Evolutionary conservation across 2,797 vertebrate species (phyloP), one percentile per base, ranked within the genome.

Genomic region (Pangasius mekongensis): DNA sequence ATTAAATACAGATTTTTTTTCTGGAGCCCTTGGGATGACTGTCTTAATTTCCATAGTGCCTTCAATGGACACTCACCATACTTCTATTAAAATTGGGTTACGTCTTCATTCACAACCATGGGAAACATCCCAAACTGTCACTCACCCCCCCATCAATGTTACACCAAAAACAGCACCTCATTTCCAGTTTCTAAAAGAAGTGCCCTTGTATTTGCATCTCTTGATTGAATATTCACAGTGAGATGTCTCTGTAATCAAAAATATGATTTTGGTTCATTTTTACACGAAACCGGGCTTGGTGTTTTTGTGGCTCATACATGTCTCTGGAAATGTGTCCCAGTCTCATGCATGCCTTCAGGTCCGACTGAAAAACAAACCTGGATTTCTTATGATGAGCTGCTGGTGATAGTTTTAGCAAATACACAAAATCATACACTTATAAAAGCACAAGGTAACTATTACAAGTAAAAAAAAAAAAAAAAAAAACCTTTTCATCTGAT

Each of bases 1-100:
- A 94, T 92, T 92, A 95, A 94, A 92, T 93, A 92, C 89, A 93
- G 92, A 92, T 91, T 90, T 85, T 78, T 86, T 71, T 88, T 89
- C 87, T 86, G 66, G 67, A 93, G 91, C 90, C 91, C 90, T 89
- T 91, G 90, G 90, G 89, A 92, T 91, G 90, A 89, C 90, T 89
- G 89, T 90, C 91, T 92, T 91, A 91, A 92, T 94, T 92, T 91
- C 91, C 87, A 88, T 85, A 86, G 89, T 90, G 87, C 88, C 89
- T 88, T 91, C 90, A 92, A 91, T 93, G 87, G 88, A 92, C 92
- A 92, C 88, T 86, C 89, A 77, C 88, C 86, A 87, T 88, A 88
- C 89, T 90, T 91, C 92, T 92, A 91, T 94, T 94, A 90, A 88
- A 89, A 91, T 60, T 47, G 62, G 86, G 92, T 86, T 91, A 91